Evolutionary conservation across 1,140 invertebrate species (phyloP), one percentile per base, ranked within the genome.

Genomic region (Adoxophyes honmai): DNA sequence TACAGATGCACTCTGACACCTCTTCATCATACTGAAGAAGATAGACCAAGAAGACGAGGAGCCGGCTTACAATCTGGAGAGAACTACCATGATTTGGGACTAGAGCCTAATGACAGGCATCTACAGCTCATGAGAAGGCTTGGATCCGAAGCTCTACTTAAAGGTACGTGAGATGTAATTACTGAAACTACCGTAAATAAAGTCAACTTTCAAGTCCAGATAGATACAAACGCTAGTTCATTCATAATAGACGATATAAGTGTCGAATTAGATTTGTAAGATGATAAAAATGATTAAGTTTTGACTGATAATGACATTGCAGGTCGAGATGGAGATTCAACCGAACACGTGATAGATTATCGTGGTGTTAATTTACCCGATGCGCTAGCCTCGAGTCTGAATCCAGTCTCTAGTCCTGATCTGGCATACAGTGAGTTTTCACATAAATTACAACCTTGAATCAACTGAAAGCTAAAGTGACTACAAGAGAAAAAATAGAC

Each of bases 321-420:
- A 90, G 88, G 87, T 65, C 80, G 86, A 13, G 86, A 89, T 21
- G 81, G 80, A 4, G 86, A 88, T 16, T 59, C 73, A 9, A 66
- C 77, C 18, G 84, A 83, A 56, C 86, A 88, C 15, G 55, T 88
- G 38, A 87, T 82, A 34, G 84, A 90, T 59, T 89, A 88, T 59
- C 74, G 82, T 9, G 75, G 79, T 10, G 70, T 66, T 0, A 73
- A 67, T 35, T 33, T 82, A 4, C 75, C 81, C 4, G 86, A 89
- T 10, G 63, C 76, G 0, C 75, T 79, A 37, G 73, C 73, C 0
- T 66, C 75, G 2, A 81, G 62, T 48, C 73, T 66, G 18, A 77
- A 79, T 34, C 64, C 73, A 8, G 55, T 65, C 9, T 54, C 52
- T 0, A 76, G 52, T 55, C 65, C 65, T 13, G 79, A 88, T 9